phyloP scores from a whole-genome alignment of 2,113 vertebrate species.

The Rattus norvegicus region DNA sequence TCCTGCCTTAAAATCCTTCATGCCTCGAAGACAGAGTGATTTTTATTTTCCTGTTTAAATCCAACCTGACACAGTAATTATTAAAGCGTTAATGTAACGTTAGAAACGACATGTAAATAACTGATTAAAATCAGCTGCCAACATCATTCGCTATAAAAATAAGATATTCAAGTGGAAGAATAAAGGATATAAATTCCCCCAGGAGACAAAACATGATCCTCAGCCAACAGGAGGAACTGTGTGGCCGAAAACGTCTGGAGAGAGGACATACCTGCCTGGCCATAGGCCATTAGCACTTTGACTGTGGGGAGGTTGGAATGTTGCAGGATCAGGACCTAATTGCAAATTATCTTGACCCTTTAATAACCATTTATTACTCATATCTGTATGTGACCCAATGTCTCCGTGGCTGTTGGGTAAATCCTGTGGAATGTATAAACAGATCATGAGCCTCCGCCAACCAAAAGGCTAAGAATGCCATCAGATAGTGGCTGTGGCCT shows the following conservation, averaged over 20 bases:
- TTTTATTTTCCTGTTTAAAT: slow-evolving; percentile 50
- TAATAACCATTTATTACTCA: background rate
- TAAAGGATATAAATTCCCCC: background rate
- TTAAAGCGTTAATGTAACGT: background rate
- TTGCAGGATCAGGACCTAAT: background rate
- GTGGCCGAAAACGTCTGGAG: too few species aligned
- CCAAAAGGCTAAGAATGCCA: background rate
- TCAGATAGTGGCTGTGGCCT: background rate
- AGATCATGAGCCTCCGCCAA: background rate
- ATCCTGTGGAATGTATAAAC: background rate
- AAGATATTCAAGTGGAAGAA: background rate
- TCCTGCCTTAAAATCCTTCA: background rate
- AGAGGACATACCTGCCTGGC: background rate
- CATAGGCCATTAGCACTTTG: background rate
- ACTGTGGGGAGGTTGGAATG: background rate
- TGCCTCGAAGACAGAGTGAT: background rate
- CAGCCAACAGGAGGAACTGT: background rate
- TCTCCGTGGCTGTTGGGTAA: background rate
- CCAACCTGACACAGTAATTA: background rate
- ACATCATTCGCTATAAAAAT: background rate
- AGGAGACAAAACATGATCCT: background rate
- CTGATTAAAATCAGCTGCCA: background rate
- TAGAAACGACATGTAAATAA: background rate
- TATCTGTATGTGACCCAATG: background rate
- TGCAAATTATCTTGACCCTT: background rate